Conservation (phyloP, 2,797 vertebrate genomes). For the Hafferia zeledoni region DNA sequence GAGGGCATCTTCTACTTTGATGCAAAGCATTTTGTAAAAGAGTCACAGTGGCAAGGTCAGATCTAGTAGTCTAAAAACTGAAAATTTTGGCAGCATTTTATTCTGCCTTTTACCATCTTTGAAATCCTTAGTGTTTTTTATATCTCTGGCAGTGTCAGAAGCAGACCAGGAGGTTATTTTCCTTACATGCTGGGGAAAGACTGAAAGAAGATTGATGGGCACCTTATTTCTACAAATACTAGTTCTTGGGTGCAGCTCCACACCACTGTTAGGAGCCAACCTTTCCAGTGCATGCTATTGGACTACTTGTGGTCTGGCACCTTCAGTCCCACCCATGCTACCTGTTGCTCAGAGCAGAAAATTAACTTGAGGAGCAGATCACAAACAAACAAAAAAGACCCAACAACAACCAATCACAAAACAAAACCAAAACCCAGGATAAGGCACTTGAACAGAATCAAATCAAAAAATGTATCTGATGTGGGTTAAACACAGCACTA, state of each 20-base stretch:
- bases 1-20: not conserved
- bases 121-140: not conserved
- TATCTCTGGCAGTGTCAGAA: not conserved
- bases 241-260: not conserved
- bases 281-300: not conserved
- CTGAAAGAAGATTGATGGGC: not conserved
- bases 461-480: not conserved
- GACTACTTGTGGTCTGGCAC: not conserved
- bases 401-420: accelerated
- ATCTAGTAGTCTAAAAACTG: not conserved
- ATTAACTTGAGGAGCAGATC: accelerated
- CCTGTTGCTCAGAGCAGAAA: not conserved
- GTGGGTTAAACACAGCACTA: not conserved
- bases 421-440: not conserved
- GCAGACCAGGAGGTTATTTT: not conserved
- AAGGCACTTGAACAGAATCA: not conserved
- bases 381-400: not conserved
- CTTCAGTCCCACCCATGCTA: not conserved
- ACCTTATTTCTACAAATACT: not conserved
- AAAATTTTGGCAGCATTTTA: not conserved
- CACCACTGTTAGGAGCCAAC: not conserved
- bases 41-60: not conserved
- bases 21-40: not conserved
- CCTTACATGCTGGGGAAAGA: not conserved
- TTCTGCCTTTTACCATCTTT: not conserved